Evolutionary conservation across 2,797 vertebrate species (phyloP).

Genomic region (Hippocampus kuda): DNA sequence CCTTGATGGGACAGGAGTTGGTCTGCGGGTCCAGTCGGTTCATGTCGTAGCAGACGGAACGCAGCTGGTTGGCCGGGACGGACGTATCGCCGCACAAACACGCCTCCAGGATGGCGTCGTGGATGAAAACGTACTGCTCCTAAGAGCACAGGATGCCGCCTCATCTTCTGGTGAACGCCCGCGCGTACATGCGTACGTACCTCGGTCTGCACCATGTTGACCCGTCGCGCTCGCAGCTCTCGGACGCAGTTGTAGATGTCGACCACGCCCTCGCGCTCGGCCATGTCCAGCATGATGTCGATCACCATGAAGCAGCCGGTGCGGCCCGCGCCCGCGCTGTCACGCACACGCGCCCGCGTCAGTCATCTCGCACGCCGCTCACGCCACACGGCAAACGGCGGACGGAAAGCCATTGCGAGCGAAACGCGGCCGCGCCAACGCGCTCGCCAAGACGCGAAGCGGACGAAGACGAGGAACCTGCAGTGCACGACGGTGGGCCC

Average conservation of each 20-base stretch:
- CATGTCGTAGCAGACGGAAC: slow-evolving; percentile 93
- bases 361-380: not conserved
- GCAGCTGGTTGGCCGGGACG: slow-evolving; percentile 85
- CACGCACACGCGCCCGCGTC: slow-evolving; percentile 10
- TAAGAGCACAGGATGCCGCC: slow-evolving; percentile 30
- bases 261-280: slow-evolving; percentile 88
- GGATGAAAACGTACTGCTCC: slow-evolving; percentile 98
- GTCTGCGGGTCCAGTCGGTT: slow-evolving; percentile 94
- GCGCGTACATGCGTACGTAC: slow-evolving; percentile 45
- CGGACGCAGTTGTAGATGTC: slow-evolving; percentile 95
- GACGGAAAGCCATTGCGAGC: too few species aligned
- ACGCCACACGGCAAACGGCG: too few species aligned
- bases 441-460: too few species aligned
- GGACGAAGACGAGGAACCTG: slow-evolving; percentile 63
- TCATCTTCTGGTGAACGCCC: too few species aligned
- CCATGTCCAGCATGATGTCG: slow-evolving; percentile 97
- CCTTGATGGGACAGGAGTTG: slow-evolving; percentile 95
- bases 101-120: slow-evolving; percentile 95
- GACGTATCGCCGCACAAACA: slow-evolving; percentile 94
- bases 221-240: slow-evolving; percentile 87
- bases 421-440: too few species aligned
- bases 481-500: slow-evolving; percentile 90
- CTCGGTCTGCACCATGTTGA: slow-evolving; percentile 98
- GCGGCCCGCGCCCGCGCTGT: slow-evolving; percentile 85
- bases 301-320: slow-evolving; percentile 94